phyloP scores from a whole-genome alignment of 2,888 invertebrate species.

The Cosmopolites sordidus region DNA sequence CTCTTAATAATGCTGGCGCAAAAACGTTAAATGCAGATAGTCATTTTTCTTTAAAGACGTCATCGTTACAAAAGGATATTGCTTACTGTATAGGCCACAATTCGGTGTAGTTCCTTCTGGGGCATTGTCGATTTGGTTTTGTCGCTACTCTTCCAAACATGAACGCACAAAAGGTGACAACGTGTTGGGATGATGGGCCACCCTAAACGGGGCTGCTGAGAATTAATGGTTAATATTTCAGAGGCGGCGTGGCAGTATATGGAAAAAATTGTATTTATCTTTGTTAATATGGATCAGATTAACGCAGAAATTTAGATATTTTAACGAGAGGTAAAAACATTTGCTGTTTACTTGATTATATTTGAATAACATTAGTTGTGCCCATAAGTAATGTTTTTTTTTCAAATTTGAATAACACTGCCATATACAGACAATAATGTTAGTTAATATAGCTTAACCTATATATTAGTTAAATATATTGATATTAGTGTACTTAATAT shows the following conservation, averaged over 20 bases:
- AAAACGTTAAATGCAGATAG: constrained; percentile 7
- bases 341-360: too few relatives aligned
- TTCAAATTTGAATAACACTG: too few relatives aligned
- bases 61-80: constrained; percentile 22
- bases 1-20: background rate
- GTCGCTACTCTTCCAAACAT: constrained; percentile 31
- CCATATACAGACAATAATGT: too few relatives aligned
- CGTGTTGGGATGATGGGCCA: constrained; percentile 31
- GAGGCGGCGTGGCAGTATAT: constrained; percentile 7
- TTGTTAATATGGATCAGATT: too few relatives aligned
- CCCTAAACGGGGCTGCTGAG: constrained; percentile 21
- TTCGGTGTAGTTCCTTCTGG: constrained; percentile 38
- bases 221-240: constrained; percentile 21
- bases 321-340: too few relatives aligned
- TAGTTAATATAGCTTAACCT: too few relatives aligned
- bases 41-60: constrained; percentile 25
- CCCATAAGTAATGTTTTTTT: too few relatives aligned
- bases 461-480: too few relatives aligned
- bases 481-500: too few relatives aligned
- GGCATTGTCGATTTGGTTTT: constrained; percentile 32
- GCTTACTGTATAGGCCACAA: constrained; percentile 32
- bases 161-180: constrained; percentile 35
- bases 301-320: too few relatives aligned
- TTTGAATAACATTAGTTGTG: too few relatives aligned
- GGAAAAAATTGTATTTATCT: too few relatives aligned